A percentile compares a stretch with the other conserved stretches of the same genome.
These are phyloP conservation scores for Pseudorasbora parva DNA, from an alignment of 2,113 vertebrate genomes.

Conservation along the genomic window DNA sequence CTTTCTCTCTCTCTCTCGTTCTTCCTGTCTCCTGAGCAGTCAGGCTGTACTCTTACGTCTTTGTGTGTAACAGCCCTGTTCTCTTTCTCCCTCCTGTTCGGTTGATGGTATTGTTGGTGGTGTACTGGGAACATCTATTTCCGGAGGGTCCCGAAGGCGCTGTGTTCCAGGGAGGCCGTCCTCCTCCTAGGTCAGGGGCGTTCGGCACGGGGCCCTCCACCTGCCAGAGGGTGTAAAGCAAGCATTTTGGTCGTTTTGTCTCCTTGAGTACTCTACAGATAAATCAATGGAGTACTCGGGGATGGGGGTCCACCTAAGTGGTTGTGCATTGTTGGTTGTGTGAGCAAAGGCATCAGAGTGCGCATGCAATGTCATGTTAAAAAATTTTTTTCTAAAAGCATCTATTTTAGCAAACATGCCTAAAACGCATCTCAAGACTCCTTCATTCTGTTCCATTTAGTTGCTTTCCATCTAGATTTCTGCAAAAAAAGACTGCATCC, in stretches of 20 bases:
- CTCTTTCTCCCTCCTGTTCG: conserved; percentile 34
- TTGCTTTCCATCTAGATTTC: not conserved
- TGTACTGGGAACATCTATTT: conserved; percentile 78
- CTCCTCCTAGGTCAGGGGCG: conserved; percentile 55
- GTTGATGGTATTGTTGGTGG: conserved; percentile 60
- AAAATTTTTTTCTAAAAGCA: not conserved
- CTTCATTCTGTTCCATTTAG: not conserved
- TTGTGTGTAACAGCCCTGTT: conserved; percentile 21
- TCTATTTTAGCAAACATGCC: too few relatives aligned
- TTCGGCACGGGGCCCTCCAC: conserved; percentile 44
- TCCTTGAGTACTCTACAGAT: not conserved
- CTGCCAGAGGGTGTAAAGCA: conserved; percentile 29
- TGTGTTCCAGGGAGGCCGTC: conserved; percentile 58
- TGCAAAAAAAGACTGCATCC: too few relatives aligned
- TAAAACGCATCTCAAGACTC: not conserved
- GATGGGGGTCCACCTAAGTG: not conserved
- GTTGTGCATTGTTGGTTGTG: not conserved
- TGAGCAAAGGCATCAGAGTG: not conserved
- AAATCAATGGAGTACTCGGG: not conserved
- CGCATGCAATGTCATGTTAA: not conserved
- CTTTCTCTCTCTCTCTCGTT: conserved; percentile 36
- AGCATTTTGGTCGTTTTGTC: conserved; percentile 31
- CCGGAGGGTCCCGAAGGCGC: conserved; percentile 70
- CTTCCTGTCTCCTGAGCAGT: conserved; percentile 46
- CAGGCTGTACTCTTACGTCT: conserved; percentile 40